These are phyloP conservation scores for Caerostris extrusa DNA, from an alignment of 1,140 invertebrate species.

Conservation along the genomic window DNA sequence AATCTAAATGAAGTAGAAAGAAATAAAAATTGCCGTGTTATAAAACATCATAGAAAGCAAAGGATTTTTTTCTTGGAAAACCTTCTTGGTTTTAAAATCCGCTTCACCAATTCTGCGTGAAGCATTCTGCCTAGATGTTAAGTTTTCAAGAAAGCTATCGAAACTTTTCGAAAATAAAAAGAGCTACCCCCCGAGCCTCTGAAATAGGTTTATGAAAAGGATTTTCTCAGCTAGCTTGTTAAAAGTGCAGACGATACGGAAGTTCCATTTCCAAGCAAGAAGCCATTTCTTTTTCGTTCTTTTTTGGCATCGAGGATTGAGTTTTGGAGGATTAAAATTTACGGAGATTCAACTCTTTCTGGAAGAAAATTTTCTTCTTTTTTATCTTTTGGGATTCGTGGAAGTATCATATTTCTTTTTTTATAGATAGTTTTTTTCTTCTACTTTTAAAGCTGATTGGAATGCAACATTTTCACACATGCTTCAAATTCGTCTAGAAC, in stretches of 20 bases:
- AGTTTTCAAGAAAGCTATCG: neutral
- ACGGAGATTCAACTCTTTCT: neutral
- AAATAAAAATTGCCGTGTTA: neutral
- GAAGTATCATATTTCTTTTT: neutral
- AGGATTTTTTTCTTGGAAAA: neutral
- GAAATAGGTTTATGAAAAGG: slow-evolving; percentile 18
- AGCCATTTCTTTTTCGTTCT: neutral
- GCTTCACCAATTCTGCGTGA: neutral
- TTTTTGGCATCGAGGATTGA: neutral
- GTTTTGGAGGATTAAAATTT: slow-evolving; percentile 16
- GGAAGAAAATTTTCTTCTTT: neutral
- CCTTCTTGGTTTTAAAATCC: slow-evolving; percentile 2
- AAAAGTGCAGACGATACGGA: slow-evolving; percentile 26
- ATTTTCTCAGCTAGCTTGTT: slow-evolving; percentile 35
- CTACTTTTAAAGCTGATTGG: neutral
- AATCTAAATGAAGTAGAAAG: neutral
- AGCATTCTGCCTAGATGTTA: neutral
- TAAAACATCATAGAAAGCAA: slow-evolving; percentile 14
- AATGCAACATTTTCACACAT: slow-evolving; percentile 12
- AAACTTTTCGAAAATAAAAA: neutral
- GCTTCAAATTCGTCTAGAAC: neutral
- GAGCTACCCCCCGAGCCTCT: neutral
- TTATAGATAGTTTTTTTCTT: neutral
- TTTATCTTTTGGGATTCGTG: neutral
- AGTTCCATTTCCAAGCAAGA: neutral